Conservation (phyloP, 2,797 vertebrate genomes). For the Mormyrus proboscirostris region DNA sequence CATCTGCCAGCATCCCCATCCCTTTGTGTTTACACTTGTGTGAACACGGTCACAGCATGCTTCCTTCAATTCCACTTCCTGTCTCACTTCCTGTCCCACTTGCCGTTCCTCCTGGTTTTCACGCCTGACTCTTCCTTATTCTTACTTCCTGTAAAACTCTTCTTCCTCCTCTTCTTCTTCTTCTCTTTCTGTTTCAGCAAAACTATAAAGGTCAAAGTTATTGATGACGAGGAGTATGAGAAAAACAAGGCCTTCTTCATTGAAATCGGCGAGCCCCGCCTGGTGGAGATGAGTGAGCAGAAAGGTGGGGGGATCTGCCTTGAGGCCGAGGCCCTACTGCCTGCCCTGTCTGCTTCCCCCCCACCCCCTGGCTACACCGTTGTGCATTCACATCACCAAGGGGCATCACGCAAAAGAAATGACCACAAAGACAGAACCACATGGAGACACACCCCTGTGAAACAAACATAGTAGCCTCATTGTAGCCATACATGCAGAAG, state of each 20-base stretch:
- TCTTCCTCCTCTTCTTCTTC: constrained; percentile 62
- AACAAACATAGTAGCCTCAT: neutral
- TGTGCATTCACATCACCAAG: constrained; percentile 39
- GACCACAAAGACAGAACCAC: neutral
- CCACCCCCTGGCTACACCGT: constrained; percentile 7
- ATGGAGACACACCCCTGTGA: neutral
- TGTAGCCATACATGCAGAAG: neutral
- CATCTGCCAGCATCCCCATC: neutral
- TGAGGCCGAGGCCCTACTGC: constrained; percentile 57
- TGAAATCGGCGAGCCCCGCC: constrained; percentile 91
- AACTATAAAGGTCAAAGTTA: constrained; percentile 95
- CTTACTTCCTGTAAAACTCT: constrained; percentile 50
- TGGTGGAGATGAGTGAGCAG: constrained; percentile 93
- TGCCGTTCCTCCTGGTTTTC: neutral
- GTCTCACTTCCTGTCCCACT: neutral
- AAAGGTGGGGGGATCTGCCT: constrained; percentile 80
- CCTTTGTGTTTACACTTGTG: neutral
- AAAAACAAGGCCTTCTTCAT: constrained; percentile 99
- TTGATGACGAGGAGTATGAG: constrained; percentile 99
- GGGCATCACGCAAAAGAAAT: constrained; percentile 18
- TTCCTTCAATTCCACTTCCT: neutral
- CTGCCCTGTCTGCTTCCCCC: constrained; percentile 35
- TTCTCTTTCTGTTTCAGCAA: constrained; percentile 82
- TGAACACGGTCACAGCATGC: neutral
- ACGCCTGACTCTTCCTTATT: neutral